Evolutionary conservation across 2,797 vertebrate species (phyloP).

Genomic region (Crocodylus rhombifer): DNA sequence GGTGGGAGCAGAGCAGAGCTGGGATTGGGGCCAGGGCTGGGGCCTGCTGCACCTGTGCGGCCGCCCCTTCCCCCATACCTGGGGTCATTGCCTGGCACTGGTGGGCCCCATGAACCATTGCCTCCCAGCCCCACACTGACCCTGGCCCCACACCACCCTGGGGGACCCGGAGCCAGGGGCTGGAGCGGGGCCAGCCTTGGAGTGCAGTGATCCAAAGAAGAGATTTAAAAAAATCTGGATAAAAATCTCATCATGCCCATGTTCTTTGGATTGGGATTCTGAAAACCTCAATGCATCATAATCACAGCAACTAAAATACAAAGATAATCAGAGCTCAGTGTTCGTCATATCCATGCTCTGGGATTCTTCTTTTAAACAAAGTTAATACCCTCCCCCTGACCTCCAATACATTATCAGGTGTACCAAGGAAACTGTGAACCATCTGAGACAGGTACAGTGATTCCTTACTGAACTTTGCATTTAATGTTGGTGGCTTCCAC

Average conservation of each 20-base stretch:
- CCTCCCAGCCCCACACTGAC: too few relatives aligned
- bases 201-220: too few relatives aligned
- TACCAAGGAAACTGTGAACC: not conserved
- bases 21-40: not conserved
- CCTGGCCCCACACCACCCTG: accelerated
- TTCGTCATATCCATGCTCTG: not conserved
- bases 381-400: not conserved
- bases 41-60: too few relatives aligned
- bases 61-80: too few relatives aligned
- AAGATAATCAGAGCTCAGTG: not conserved
- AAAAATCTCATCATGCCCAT: too few relatives aligned
- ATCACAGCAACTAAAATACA: not conserved
- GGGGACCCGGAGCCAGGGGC: accelerated
- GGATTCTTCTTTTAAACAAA: not conserved
- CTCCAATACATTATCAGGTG: not conserved
- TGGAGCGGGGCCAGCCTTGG: too few relatives aligned
- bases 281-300: not conserved
- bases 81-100: too few relatives aligned
- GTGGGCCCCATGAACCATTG: too few relatives aligned
- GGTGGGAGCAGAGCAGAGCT: not conserved
- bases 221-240: too few relatives aligned
- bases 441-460: not conserved
- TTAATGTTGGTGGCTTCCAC: not conserved
- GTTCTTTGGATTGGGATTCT: not conserved
- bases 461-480: not conserved